A percentile compares a stretch with the other conserved stretches of the same genome.
Conservation (phyloP, 2,113 vertebrate genomes). For the Panurus biarmicus region DNA sequence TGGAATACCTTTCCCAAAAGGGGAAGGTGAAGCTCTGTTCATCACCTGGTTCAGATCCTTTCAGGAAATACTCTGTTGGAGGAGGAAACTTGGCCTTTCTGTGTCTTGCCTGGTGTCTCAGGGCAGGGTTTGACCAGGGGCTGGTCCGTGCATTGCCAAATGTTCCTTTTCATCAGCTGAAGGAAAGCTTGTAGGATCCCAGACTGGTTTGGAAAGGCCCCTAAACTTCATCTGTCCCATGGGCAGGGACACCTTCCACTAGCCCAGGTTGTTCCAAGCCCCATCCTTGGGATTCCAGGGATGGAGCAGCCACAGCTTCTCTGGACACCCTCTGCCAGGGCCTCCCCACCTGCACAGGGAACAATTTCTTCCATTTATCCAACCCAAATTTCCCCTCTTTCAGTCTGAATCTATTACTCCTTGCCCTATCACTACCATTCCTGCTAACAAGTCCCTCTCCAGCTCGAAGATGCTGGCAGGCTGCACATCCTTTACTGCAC, state of each 20-base stretch:
- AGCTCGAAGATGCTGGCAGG: not conserved
- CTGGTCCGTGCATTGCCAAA: rapidly evolving
- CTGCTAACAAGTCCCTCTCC: not conserved
- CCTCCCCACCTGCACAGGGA: not conserved
- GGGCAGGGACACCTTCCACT: not conserved
- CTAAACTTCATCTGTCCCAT: not conserved
- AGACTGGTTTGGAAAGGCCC: not conserved
- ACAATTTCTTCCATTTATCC: not conserved
- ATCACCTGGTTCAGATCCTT: not conserved
- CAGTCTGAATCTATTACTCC: not conserved
- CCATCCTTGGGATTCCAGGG: not conserved
- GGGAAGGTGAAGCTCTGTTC: not conserved
- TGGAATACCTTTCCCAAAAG: not conserved
- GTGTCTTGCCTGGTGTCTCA: rapidly evolving
- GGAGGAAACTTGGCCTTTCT: not conserved
- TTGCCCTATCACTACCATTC: not conserved
- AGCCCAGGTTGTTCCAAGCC: not conserved
- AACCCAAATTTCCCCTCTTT: not conserved
- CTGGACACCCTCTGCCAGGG: not conserved
- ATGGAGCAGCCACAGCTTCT: not conserved
- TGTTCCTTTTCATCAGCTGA: not conserved
- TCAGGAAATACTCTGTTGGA: not conserved
- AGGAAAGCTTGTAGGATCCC: not conserved
- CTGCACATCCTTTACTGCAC: rapidly evolving
- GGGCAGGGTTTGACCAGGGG: not conserved